Base-by-base conservation (phyloP, 2,888 invertebrate genomes). In the Drosophila maculinotata region DNA sequence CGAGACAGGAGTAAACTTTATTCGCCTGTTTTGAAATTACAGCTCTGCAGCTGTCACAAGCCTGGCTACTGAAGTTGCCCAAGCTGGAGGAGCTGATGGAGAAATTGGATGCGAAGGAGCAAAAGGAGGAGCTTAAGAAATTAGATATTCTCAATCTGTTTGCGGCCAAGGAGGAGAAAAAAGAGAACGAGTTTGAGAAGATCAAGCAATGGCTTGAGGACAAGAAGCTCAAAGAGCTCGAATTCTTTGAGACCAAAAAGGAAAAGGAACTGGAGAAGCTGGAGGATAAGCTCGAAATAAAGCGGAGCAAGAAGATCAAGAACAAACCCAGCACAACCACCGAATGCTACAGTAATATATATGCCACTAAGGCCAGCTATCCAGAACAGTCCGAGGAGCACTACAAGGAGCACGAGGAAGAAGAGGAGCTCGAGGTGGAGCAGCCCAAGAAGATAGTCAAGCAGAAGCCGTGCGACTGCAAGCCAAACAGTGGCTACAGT, bases 131-230 rank as follows among this genome's bases (percentile, higher is more conserved):
- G 35, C 52, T 79, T 0, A 82, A 85, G 47, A 85, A 82, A 17
- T 39, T 74, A 12, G 83, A 82, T 31, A 51, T 87, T 12, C 66
- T 87, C 33, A 78, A 84, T 51, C 62, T 74, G 51, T 82, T 75
- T 12, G 10, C 12, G 7, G 72, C 26, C 23, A 79, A 75, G 20
- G 38, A 41, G 31, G 77, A 78, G 30, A 81, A 87, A 48, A 70
- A 71, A 15, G 39, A 14, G 36, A 28, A 47, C 9, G 79, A 87
- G 35, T 70, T 41, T 65, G 79, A 84, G 30, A 87, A 87, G 33
- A 28, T 87, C 25, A 81, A 85, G 8, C 25, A 79, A 23, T 79
- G 63, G 53, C 69, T 76, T 39, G 82, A 87, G 8, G 70, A 76
- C 0, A 87, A 82, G 31, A 84, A 87, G 28, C 67, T 73, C 5